Evolutionary conservation across 1,140 invertebrate genomes (phyloP).

Genomic region (Lanistes nyassanus): DNA sequence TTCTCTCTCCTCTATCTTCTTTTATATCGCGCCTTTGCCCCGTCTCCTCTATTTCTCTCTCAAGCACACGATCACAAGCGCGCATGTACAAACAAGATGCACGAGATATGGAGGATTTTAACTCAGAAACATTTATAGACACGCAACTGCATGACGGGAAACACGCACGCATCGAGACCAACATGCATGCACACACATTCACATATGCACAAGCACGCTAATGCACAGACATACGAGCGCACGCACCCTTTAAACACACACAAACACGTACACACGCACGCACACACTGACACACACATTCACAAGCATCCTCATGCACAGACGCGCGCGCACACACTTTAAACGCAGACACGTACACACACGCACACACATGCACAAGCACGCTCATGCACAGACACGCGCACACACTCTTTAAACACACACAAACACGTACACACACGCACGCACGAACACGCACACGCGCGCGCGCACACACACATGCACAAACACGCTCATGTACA

Average conservation of each 20-base stretch:
- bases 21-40: neutral
- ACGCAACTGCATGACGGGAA: neutral
- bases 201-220: neutral
- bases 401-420: neutral
- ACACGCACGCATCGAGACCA: neutral
- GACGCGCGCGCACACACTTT: neutral
- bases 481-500: neutral
- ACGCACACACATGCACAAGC: neutral
- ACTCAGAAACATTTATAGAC: neutral
- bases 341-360: slow-evolving; percentile 4
- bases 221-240: neutral
- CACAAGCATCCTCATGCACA: neutral
- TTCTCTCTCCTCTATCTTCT: too few species aligned
- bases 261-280: neutral
- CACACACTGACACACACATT: slow-evolving; percentile 1
- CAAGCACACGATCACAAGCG: neutral
- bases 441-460: neutral
- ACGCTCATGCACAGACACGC: neutral
- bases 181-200: neutral
- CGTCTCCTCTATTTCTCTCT: neutral
- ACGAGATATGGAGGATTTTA: neutral
- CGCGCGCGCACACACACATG: neutral
- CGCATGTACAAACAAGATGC: neutral
- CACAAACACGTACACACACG: neutral
- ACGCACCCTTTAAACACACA: neutral